These are phyloP conservation scores for Indicator indicator DNA, from an alignment of 2,113 vertebrate genomes.

Conservation along the genomic window DNA sequence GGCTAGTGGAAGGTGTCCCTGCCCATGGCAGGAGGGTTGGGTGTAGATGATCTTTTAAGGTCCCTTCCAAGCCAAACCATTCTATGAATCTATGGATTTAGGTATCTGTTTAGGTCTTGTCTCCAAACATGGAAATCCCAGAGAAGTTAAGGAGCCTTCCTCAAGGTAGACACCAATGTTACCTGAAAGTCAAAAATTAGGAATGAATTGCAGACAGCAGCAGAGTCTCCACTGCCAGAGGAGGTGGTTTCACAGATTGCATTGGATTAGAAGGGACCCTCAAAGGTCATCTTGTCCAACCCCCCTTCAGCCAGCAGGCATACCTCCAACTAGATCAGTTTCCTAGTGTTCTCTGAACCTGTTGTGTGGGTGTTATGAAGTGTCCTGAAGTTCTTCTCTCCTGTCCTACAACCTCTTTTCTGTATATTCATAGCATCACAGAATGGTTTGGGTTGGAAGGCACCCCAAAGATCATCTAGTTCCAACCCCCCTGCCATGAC, in stretches of 20 bases:
- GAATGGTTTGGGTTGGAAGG: too few species aligned
- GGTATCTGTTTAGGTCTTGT: neutral
- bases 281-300: too few species aligned
- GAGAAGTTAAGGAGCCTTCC: neutral
- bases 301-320: too few species aligned
- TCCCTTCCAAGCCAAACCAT: too few species aligned
- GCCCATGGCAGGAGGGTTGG: too few species aligned
- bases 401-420: neutral
- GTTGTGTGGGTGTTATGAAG: rapidly evolving
- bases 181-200: neutral
- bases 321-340: too few species aligned
- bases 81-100: neutral
- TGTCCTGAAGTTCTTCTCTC: neutral
- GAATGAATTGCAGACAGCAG: neutral
- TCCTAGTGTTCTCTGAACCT: neutral
- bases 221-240: neutral
- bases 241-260: neutral
- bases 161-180: neutral
- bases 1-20: too few species aligned
- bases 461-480: too few species aligned
- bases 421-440: rapidly evolving
- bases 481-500: too few species aligned
- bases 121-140: neutral
- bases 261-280: too few species aligned
- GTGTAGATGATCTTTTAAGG: too few species aligned